These are phyloP conservation scores for Hepsetus odoe DNA, from an alignment of 2,113 vertebrate genomes.

Conservation along the genomic window DNA sequence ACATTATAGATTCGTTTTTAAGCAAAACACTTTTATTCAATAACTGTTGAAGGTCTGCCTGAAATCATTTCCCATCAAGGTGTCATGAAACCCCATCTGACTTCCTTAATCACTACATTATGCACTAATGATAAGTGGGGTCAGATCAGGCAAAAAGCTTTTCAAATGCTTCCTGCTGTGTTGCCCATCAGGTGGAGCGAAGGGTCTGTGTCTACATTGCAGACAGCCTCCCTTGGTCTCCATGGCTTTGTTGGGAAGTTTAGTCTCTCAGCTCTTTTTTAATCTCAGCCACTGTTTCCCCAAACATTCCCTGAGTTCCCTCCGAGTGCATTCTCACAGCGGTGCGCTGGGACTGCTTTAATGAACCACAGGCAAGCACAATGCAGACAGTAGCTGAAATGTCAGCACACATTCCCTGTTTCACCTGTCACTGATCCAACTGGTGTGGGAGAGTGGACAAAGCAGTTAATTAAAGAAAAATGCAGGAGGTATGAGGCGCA, in stretches of 20 bases:
- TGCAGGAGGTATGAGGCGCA: slow-evolving; percentile 1
- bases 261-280: slow-evolving; percentile 30
- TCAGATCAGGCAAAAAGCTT: background rate
- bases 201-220: slow-evolving; percentile 30
- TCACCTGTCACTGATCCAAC: slow-evolving; percentile 21
- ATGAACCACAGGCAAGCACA: background rate
- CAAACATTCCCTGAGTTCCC: slow-evolving; percentile 34
- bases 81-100: background rate
- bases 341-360: slow-evolving; percentile 1
- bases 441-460: slow-evolving; percentile 34
- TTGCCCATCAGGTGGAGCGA: background rate
- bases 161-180: background rate
- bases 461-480: slow-evolving; percentile 37
- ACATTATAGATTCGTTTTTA: no score
- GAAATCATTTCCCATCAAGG: no score
- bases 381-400: slow-evolving; percentile 35
- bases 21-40: no score
- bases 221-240: slow-evolving; percentile 6
- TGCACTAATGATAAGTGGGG: background rate
- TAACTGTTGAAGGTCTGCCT: no score
- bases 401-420: background rate
- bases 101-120: background rate
- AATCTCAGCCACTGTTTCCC: slow-evolving; percentile 28
- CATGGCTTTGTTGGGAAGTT: slow-evolving; percentile 31
- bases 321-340: slow-evolving; percentile 23